A percentile compares a stretch with the other conserved stretches of the same genome.
Conservation (phyloP, 2,797 vertebrate species). For the Enteromius afrohamiltoni region DNA sequence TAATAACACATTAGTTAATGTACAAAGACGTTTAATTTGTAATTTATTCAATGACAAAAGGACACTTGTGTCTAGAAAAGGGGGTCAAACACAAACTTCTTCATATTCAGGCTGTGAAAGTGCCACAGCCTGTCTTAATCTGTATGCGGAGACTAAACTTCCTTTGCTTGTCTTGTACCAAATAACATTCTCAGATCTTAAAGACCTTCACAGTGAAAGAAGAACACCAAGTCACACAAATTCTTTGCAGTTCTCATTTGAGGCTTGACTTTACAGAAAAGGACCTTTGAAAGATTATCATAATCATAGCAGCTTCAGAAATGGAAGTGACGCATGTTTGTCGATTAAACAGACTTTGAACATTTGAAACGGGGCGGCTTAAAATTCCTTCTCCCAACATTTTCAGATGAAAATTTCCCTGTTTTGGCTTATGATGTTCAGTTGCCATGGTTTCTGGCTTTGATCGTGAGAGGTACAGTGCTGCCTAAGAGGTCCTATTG, state of each 20-base stretch:
- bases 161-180: slow-evolving; percentile 20
- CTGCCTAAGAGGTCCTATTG: slow-evolving; percentile 61
- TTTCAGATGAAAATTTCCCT: slow-evolving; percentile 46
- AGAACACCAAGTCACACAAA: neutral
- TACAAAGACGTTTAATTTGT: neutral
- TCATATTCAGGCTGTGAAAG: neutral
- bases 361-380: slow-evolving; percentile 32
- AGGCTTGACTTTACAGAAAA: neutral
- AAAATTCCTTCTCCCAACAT: slow-evolving; percentile 45
- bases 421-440: slow-evolving; percentile 59
- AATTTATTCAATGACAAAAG: neutral
- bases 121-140: slow-evolving; percentile 32
- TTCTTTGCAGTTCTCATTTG: neutral
- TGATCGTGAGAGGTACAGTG: slow-evolving; percentile 69
- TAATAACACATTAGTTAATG: neutral
- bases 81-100: neutral
- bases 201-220: slow-evolving; percentile 3
- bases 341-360: slow-evolving; percentile 54
- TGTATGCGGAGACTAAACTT: slow-evolving; percentile 42
- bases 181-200: slow-evolving; percentile 9
- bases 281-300: slow-evolving; percentile 35
- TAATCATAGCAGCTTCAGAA: slow-evolving; percentile 34
- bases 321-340: slow-evolving; percentile 41
- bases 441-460: slow-evolving; percentile 82
- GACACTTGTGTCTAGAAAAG: neutral